phyloP scores from a whole-genome alignment of 2,113 vertebrate genomes.

The Typhlomys cinereus region DNA sequence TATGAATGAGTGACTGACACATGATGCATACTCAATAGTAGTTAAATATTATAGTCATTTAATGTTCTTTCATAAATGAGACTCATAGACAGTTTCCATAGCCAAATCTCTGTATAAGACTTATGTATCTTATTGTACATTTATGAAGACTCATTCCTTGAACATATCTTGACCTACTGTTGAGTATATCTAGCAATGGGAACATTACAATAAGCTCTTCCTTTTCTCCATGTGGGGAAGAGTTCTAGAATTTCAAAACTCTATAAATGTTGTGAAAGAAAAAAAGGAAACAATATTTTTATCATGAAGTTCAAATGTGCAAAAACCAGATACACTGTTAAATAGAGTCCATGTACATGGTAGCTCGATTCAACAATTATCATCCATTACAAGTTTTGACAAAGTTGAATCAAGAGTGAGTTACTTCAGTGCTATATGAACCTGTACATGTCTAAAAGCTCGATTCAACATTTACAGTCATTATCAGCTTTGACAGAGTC shows the following conservation, averaged over 20 bases:
- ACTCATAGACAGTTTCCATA: not conserved
- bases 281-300: not conserved
- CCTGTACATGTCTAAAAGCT: not conserved
- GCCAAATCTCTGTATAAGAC: not conserved
- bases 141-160: not conserved
- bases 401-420: not conserved
- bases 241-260: not conserved
- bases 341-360: not conserved
- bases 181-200: not conserved
- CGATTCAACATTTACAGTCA: not conserved
- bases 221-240: not conserved
- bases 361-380: not conserved
- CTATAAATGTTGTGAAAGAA: not conserved
- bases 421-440: not conserved
- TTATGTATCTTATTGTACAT: not conserved
- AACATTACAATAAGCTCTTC: accelerated
- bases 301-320: not conserved
- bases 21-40: too few species aligned
- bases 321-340: not conserved
- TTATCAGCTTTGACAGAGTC: not conserved
- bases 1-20: not conserved
- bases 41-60: not conserved
- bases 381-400: not conserved
- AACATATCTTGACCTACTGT: not conserved
- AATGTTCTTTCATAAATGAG: not conserved